Evolutionary conservation across 2,888 invertebrate species (phyloP), one percentile per base, ranked within the genome.

Genomic region (Metallyticus violacea): DNA sequence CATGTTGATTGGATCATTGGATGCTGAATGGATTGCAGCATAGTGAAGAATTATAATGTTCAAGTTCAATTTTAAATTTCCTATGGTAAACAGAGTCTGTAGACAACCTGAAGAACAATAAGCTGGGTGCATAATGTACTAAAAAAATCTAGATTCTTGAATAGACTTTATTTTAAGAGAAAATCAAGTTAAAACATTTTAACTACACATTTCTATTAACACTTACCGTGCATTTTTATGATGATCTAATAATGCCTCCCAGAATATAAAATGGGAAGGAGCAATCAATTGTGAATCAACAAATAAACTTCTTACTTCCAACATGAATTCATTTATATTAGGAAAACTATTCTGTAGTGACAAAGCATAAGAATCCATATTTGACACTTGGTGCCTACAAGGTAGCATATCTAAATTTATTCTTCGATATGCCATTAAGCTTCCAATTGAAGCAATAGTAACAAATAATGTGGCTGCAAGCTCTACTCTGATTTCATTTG

Each of bases 401-500:
- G 87, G 86, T 77, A 85, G 40, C 26, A 83, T 87, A 28, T 80
- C 79, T 22, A 85, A 7, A 81, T 27, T 30, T 28, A 88, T 79
- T 26, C 82, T 28, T 81, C 85, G 78, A 15, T 40, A 6, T n/a
- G 26, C 79, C 28, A 89, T 81, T 79, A 88, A 62, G 78, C 89
- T 85, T 1, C 91, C 91, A 82, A 92, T 89, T 40, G 91, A 90
- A 25, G 89, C 90, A 87, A 88, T 88, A 26, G 89, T 77, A 28
- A 91, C 77, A 28, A 93, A 86, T 25, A 93, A 89, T 29, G 91
- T 89, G 81, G 90, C 88, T 30, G 89, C 89, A 88, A 91, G 92
- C 90, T 91, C 91, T 79, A 89, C 86, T 27, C 91, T 91, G 82
- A 93, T 89, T 88, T 93, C 93, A 3, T 89, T 88, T 0, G 91